Evolutionary conservation across 2,888 invertebrate species (phyloP), one percentile per base, ranked within the genome.

Genomic region (Autographa gamma): DNA sequence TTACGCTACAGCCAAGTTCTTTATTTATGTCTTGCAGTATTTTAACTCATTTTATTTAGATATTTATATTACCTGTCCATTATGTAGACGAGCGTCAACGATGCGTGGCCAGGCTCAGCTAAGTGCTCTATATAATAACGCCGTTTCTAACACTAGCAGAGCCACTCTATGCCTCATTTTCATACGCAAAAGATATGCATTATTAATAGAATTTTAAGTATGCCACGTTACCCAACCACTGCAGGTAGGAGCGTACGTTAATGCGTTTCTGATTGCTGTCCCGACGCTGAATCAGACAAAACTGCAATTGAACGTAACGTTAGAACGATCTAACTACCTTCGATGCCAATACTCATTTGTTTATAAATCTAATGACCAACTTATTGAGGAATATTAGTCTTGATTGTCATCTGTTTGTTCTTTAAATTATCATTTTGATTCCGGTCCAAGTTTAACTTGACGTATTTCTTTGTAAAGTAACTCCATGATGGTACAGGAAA

Each of bases 251-350:
- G 3, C 25, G 67, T 71, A 76, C 78, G 70, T 80, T 89, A 89
- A 90, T 89, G 90, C 60, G 83, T 86, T 87, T 83, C 86, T 87
- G 87, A 87, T 87, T 82, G 85, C 86, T 34, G 11, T 31, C 58
- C 16, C 77, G 61, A 18, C 73, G 68, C 58, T 73, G 77, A 77
- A 73, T 77, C 78, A 73, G 77, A 77, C 81, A 77, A 81, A 81
- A 77, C 56, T 81, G 74, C 67, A 81, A 31, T 81, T 73, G 67
- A 52, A 67, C 48, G 66, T 61, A 25, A 38, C 34, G 16, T 54
- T 43, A n/a, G 48, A n/a, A 7, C 48, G n/a, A 48, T n/a, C n/a
- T 48, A 38, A 60, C 71, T 61, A 31, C 60, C 13, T 60, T 19
- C 63, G 59, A 65, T 80, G 66, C 19, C 31, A 25, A 6, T 19